A percentile compares a stretch with the other conserved stretches of the same genome.
phyloP scores from a whole-genome alignment of 2,797 vertebrate genomes.

The Monodelphis domestica region DNA sequence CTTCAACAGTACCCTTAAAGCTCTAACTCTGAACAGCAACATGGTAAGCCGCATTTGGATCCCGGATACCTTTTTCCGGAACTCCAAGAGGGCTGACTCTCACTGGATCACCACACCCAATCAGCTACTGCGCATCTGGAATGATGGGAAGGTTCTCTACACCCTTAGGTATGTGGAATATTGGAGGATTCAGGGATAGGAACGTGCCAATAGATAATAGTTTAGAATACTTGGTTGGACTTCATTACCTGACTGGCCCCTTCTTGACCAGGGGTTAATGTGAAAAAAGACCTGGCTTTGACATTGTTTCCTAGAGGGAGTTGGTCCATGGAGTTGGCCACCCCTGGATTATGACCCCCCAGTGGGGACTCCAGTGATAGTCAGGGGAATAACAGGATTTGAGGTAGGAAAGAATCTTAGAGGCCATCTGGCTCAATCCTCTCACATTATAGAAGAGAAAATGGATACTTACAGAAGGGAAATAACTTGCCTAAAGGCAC shows the following conservation, averaged over 20 bases:
- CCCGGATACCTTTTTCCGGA: constrained; percentile 87
- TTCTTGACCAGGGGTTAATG: not conserved
- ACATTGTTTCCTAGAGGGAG: not conserved
- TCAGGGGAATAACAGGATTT: not conserved
- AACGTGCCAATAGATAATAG: constrained; percentile 2
- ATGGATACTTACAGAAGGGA: not conserved
- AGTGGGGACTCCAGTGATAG: not conserved
- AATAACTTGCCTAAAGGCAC: not conserved
- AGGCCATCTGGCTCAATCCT: not conserved
- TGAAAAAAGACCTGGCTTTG: not conserved
- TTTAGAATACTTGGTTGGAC: not conserved
- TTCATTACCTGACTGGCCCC: not conserved
- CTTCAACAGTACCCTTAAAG: constrained; percentile 86
- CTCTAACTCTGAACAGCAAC: constrained; percentile 85
- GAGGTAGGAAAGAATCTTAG: not conserved
- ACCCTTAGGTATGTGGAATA: constrained; percentile 83
- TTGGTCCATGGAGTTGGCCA: not conserved
- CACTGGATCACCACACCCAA: constrained; percentile 86
- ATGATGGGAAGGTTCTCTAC: constrained; percentile 87
- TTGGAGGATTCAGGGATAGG: not conserved
- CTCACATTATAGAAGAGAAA: not conserved
- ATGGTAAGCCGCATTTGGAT: constrained; percentile 88
- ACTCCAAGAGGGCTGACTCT: constrained; percentile 85
- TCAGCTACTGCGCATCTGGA: constrained; percentile 87
- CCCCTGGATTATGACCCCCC: not conserved